phyloP scores from a whole-genome alignment of 2,888 invertebrate genomes.

The Clanis bilineata region DNA sequence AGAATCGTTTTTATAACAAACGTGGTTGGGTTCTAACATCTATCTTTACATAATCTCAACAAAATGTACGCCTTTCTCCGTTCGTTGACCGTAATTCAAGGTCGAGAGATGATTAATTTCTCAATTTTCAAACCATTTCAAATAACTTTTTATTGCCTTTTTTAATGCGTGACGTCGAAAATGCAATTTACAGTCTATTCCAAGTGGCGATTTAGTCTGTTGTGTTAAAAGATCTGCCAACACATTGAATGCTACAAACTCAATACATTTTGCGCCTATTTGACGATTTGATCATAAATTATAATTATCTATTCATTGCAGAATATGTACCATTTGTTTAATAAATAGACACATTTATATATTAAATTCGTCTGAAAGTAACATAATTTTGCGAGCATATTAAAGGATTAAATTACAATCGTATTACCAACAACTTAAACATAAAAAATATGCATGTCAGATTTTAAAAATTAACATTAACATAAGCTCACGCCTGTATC shows the following conservation, averaged over 20 bases:
- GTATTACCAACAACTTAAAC: background rate
- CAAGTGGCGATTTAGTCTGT: no score
- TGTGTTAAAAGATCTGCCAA: no score
- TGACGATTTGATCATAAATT: background rate
- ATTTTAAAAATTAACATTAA: no score
- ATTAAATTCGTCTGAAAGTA: no score
- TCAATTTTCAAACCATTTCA: background rate
- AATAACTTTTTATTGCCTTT: background rate
- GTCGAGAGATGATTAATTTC: conserved; percentile 30
- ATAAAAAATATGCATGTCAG: no score
- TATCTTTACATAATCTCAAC: conserved; percentile 54
- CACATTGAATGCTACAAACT: background rate
- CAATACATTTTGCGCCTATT: background rate
- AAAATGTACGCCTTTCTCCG: conserved; percentile 53
- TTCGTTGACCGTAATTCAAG: conserved; percentile 60
- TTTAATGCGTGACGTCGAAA: background rate
- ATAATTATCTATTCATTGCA: no score
- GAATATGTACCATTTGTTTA: no score
- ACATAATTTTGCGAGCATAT: no score
- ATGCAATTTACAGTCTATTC: no score
- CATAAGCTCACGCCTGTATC: no score
- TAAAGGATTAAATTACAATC: background rate
- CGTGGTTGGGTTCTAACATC: conserved; percentile 39
- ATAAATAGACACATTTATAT: no score
- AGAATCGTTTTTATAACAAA: background rate